A percentile compares a stretch with the other conserved stretches of the same genome.
Evolutionary conservation across 2,888 invertebrate genomes (phyloP).

Genomic region (Sceliomorpha sp.): DNA sequence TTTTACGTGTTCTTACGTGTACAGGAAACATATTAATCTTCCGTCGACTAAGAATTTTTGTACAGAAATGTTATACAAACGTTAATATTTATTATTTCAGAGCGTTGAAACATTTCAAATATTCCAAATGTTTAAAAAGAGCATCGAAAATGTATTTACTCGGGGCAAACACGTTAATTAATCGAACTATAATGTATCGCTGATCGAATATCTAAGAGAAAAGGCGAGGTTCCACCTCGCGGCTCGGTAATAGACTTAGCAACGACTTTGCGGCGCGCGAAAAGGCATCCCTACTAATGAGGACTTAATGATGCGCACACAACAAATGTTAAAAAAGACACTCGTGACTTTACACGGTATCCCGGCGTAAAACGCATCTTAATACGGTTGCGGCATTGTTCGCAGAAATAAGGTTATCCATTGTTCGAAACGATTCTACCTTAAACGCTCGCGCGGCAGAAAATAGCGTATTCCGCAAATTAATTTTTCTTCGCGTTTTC

Average conservation of each 20-base stretch:
- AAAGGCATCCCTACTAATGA: conserved; percentile 51
- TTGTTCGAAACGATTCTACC: background rate
- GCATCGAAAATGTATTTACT: too few relatives aligned
- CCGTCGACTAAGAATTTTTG: too few relatives aligned
- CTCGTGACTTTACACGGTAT: conserved; percentile 1
- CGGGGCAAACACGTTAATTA: too few relatives aligned
- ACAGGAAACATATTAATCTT: too few relatives aligned
- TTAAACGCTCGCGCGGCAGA: too few relatives aligned
- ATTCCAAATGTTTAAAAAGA: too few relatives aligned
- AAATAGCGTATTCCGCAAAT: too few relatives aligned
- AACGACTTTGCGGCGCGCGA: conserved; percentile 17
- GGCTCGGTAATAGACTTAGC: conserved; percentile 7
- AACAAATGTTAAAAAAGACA: conserved; percentile 25
- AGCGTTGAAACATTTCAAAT: too few relatives aligned
- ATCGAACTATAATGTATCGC: too few relatives aligned
- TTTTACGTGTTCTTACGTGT: too few relatives aligned
- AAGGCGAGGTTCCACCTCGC: conserved; percentile 15
- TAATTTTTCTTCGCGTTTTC: background rate
- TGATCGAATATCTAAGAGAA: conserved; percentile 1
- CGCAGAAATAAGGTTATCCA: background rate
- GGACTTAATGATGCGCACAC: conserved; percentile 55
- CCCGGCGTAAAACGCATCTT: conserved; percentile 2
- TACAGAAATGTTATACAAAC: too few relatives aligned
- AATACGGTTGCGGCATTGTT: background rate
- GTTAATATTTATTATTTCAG: too few relatives aligned